Base-by-base conservation (phyloP, 1,140 invertebrate genomes). In the Rhagoletis pomonella region DNA sequence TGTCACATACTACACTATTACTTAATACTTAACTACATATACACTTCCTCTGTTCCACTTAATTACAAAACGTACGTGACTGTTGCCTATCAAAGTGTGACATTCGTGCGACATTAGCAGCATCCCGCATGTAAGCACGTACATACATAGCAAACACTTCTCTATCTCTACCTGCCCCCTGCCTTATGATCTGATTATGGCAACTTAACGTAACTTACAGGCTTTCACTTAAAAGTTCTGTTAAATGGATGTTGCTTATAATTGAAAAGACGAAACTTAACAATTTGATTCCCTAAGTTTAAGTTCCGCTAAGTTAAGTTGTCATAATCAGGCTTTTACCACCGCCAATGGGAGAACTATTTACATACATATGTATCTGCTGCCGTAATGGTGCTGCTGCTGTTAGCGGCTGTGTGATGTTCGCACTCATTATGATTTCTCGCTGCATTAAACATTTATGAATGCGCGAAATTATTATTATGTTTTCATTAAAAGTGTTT, bases 361-460 rank as follows among this genome's bases (percentile, higher is more conserved):
- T 19, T 19, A 1, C 50, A 19, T 19, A 6, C 10, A n/a, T 42
- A 47, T 17, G 39, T 73, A 81, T 81, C 73, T 29, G 5, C 17
- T 55, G n/a, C 12, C 7, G 17, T 17, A 12, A 7, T 1, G 14
- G 67, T 29, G 29, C 73, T 58, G 73, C 67, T 69, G 64, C 39
- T 44, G 39, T 42, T 73, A 29, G 73, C 50, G 10, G n/a, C 50
- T n/a, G 47, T n/a, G 47, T 81, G 50, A 81, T 55, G 4, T 60
- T 64, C 19, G 85, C 85, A 39, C 62, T 60, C 85, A 86, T 86
- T 62, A 86, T 86, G 58, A 86, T 86, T 86, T 86, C 44, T 62
- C 85, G 85, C 85, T 29, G 85, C 85, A 65, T 86, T 86, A 86
- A 86, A 86, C 85, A 86, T 86, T 86, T 86, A 86, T 81, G 73